phyloP scores from a whole-genome alignment of 2,888 invertebrate species.

The Cotesia congregata region DNA sequence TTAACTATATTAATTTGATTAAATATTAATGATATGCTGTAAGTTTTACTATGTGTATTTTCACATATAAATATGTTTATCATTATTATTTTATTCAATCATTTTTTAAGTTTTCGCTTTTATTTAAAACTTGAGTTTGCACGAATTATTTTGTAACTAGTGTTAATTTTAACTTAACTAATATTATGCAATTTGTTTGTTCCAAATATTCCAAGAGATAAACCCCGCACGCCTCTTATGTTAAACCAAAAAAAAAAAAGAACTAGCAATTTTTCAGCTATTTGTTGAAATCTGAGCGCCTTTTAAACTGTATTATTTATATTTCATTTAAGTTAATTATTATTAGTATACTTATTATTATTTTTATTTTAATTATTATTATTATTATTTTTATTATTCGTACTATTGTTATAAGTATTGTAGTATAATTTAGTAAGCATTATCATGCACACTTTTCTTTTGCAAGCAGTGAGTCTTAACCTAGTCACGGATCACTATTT shows the following conservation, averaged over 20 bases:
- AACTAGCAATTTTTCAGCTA: background rate
- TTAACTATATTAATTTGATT: background rate
- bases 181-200: background rate
- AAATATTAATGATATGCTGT: background rate
- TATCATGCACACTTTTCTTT: slow-evolving; percentile 56
- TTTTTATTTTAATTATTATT: slow-evolving; percentile 39
- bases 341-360: slow-evolving; percentile 52
- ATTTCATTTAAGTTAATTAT: slow-evolving; percentile 34
- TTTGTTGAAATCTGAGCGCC: background rate
- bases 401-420: slow-evolving; percentile 51
- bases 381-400: slow-evolving; percentile 52
- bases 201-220: background rate
- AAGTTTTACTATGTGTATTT: background rate
- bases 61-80: background rate
- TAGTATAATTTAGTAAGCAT: slow-evolving; percentile 46
- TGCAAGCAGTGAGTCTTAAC: slow-evolving; percentile 70
- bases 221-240: background rate
- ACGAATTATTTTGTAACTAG: slow-evolving; percentile 36
- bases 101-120: slow-evolving; percentile 43
- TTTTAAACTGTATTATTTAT: background rate
- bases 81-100: background rate
- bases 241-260: background rate
- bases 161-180: slow-evolving; percentile 44
- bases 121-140: slow-evolving; percentile 40
- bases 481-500: slow-evolving; percentile 71